These are phyloP conservation scores for Muscicapa comitata DNA, from an alignment of 2,797 vertebrate genomes.

Conservation along the genomic window DNA sequence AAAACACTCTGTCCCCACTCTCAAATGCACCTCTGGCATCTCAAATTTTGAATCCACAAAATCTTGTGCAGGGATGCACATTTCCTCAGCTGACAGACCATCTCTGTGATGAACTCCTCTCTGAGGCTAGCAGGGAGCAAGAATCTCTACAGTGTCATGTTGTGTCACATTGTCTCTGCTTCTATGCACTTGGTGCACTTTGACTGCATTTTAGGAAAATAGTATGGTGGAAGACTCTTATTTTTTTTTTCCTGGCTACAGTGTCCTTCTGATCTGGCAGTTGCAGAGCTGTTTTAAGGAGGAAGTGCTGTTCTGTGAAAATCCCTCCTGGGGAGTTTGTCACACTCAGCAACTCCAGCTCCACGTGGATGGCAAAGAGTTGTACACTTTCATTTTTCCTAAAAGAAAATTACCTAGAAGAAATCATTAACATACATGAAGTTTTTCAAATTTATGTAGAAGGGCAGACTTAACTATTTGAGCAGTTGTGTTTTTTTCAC, in stretches of 20 bases:
- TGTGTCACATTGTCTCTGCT: neutral
- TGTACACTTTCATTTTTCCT: neutral
- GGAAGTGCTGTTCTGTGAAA: neutral
- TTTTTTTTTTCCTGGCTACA: neutral
- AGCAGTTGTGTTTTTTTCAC: neutral
- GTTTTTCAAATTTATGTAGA: neutral
- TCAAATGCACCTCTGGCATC: neutral
- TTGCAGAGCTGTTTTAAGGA: neutral
- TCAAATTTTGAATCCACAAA: neutral
- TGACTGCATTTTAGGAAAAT: neutral
- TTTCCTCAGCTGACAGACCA: neutral
- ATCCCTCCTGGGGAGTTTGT: neutral
- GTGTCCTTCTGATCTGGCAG: neutral
- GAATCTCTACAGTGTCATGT: neutral
- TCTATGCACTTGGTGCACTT: accelerated
- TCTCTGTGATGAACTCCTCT: neutral
- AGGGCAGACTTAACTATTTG: neutral
- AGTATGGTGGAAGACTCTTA: neutral
- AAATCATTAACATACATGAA: neutral
- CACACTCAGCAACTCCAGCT: accelerated
- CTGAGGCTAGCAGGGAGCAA: neutral
- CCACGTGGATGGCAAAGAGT: accelerated
- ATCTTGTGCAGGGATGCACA: neutral
- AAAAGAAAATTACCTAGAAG: neutral
- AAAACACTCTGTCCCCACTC: neutral